Evolutionary conservation across 1,140 invertebrate species (phyloP).

Genomic region (Temnothorax nylanderi): DNA sequence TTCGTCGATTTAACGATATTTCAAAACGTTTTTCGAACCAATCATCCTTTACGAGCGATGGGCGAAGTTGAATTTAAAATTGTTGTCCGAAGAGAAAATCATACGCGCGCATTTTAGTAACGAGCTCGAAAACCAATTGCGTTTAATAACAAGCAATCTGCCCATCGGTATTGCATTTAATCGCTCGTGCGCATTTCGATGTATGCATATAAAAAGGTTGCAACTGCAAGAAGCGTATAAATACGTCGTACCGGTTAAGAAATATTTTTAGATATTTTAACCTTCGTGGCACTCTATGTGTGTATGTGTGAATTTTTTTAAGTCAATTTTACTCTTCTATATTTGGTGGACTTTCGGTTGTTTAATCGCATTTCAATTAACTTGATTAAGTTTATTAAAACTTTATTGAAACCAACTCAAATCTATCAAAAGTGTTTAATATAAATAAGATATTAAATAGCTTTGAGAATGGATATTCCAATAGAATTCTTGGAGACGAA

Average conservation of each 20-base stretch:
- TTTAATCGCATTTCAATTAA: background rate
- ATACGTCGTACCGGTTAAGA: background rate
- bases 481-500: background rate
- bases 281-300: background rate
- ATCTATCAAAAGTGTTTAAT: too few species aligned
- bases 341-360: background rate
- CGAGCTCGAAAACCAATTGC: constrained; percentile 55
- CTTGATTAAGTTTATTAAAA: background rate
- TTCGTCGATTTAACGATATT: constrained; percentile 36
- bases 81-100: constrained; percentile 51
- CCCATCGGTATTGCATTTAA: constrained; percentile 4
- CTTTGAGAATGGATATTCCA: background rate
- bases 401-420: too few species aligned
- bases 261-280: constrained; percentile 1
- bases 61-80: constrained; percentile 52
- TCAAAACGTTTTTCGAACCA: constrained; percentile 39
- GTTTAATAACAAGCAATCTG: constrained; percentile 57
- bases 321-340: background rate
- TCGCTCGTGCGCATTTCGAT: background rate
- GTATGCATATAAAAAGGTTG: background rate
- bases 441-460: background rate
- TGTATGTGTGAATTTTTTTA: background rate
- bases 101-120: constrained; percentile 37
- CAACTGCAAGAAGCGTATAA: background rate
- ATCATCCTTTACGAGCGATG: constrained; percentile 38